These are phyloP conservation scores for Himalopsyche phryganea DNA, from an alignment of 1,140 invertebrate species.

Conservation along the genomic window DNA sequence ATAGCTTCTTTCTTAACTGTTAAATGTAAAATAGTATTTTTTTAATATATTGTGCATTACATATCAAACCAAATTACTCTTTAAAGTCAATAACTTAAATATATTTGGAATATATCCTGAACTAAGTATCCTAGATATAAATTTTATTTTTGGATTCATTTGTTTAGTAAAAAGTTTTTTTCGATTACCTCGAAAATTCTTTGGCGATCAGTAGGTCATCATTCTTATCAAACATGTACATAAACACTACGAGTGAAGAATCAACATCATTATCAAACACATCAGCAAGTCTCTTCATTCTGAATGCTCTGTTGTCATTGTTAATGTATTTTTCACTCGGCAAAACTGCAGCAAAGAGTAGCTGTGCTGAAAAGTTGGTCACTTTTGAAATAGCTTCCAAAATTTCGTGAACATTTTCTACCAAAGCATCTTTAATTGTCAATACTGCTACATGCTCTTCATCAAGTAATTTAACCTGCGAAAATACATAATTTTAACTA, in stretches of 20 bases:
- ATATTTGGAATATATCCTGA: no score
- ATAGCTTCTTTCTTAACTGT: no score
- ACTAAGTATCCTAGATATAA: no score
- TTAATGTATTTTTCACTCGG: constrained; percentile 10
- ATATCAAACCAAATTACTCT: no score
- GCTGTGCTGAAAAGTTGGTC: constrained; percentile 1
- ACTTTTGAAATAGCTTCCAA: constrained; percentile 12
- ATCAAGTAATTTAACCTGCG: constrained; percentile 34
- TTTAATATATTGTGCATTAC: no score
- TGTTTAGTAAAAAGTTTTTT: neutral
- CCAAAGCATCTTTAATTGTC: constrained; percentile 16
- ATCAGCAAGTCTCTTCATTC: neutral
- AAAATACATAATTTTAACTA: no score
- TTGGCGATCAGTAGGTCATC: constrained; percentile 20
- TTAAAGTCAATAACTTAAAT: no score
- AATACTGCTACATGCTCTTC: constrained; percentile 29
- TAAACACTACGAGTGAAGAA: constrained; percentile 23
- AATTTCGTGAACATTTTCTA: constrained; percentile 28
- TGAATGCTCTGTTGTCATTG: neutral
- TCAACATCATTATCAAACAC: constrained; percentile 4
- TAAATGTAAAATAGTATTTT: no score
- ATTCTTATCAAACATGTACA: constrained; percentile 30
- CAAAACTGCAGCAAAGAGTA: constrained; percentile 16
- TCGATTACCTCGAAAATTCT: constrained; percentile 22
- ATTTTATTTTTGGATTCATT: no score